These are phyloP conservation scores for Arctia plantaginis DNA, from an alignment of 2,888 invertebrate species.

Conservation along the genomic window DNA sequence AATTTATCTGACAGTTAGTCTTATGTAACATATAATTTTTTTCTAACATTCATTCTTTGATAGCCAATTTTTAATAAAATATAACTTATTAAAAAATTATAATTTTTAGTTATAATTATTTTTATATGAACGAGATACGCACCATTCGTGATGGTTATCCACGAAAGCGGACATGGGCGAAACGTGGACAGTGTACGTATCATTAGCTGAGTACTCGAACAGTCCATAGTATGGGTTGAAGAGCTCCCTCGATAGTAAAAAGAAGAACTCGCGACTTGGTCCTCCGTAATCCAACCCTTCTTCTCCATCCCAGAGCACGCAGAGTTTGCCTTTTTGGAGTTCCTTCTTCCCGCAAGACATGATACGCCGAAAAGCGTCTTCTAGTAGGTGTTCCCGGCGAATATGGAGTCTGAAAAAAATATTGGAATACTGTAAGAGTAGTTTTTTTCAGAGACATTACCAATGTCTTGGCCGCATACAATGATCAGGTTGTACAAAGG, in stretches of 20 bases:
- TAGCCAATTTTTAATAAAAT: no score
- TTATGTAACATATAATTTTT: background rate
- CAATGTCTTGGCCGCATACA: background rate
- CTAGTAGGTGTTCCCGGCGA: conserved; percentile 95
- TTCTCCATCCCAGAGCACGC: conserved; percentile 97
- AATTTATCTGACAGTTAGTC: no score
- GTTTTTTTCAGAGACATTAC: background rate
- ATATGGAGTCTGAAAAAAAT: conserved; percentile 92
- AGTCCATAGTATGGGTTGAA: conserved; percentile 99
- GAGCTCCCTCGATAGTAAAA: conserved; percentile 97
- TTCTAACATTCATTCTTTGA: background rate
- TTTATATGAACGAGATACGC: conserved; percentile 58
- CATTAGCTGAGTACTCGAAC: conserved; percentile 99
- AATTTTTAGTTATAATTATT: background rate
- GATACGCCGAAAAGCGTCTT: conserved; percentile 98
- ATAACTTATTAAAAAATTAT: background rate
- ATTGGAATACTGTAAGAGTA: background rate
- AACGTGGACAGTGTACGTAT: conserved; percentile 98
- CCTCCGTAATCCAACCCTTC: conserved; percentile 99
- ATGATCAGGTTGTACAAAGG: background rate
- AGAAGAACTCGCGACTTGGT: conserved; percentile 99
- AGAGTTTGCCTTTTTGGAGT: conserved; percentile 97
- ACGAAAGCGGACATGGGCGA: conserved; percentile 98
- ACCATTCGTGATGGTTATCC: conserved; percentile 98
- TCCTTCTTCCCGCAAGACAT: conserved; percentile 98